These are phyloP conservation scores for Halocynthia roretzi DNA, from an alignment of 23 tunicate genomes.

Conservation along the genomic window DNA sequence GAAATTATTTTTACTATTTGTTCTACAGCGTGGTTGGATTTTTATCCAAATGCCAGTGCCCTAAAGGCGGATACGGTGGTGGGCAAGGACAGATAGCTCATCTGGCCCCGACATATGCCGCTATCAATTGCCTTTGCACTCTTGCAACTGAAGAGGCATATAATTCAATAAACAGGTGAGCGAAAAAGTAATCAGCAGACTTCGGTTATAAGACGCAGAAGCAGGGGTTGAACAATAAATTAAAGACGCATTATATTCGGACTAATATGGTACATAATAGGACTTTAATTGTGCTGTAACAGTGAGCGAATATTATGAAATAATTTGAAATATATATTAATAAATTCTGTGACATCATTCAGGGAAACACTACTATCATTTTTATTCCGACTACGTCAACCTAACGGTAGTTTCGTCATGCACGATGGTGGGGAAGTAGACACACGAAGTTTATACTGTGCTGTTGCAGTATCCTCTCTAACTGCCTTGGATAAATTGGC, in stretches of 20 bases:
- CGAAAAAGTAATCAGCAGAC: too few species aligned
- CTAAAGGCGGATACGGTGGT: constrained; percentile 88
- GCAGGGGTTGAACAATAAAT: too few species aligned
- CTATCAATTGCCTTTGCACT: constrained; percentile 68
- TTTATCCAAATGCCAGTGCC: constrained; percentile 58
- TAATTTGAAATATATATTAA: neutral
- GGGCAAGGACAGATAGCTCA: constrained; percentile 83
- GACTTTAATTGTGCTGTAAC: neutral
- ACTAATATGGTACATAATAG: too few species aligned
- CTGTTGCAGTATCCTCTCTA: constrained; percentile 63
- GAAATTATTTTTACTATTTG: neutral
- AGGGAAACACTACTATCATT: constrained; percentile 65
- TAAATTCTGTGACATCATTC: neutral
- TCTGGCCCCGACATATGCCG: constrained; percentile 95
- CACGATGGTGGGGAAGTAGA: constrained; percentile 88
- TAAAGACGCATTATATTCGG: too few species aligned
- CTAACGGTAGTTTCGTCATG: constrained; percentile 88
- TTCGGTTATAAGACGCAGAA: too few species aligned
- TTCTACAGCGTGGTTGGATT: constrained; percentile 47
- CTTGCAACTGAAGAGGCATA: constrained; percentile 75
- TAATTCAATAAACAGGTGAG: constrained; percentile 67
- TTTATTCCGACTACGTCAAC: constrained; percentile 56
- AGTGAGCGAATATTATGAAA: neutral
- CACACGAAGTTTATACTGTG: constrained; percentile 91
- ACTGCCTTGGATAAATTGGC: constrained; percentile 36